Base-by-base conservation (phyloP, 1,140 invertebrate genomes). In the Camponotus floridanus region DNA sequence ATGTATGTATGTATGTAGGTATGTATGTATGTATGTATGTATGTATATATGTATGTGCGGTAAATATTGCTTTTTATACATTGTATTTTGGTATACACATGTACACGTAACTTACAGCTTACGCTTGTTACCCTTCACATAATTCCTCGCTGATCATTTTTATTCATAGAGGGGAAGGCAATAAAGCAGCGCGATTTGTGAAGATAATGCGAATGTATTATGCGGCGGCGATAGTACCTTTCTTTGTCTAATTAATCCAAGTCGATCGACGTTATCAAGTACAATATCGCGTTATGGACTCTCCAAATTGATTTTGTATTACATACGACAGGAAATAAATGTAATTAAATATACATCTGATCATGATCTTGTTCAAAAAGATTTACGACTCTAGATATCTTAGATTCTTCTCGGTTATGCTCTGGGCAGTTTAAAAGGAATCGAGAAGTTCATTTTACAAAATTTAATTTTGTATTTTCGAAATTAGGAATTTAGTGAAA, bases 21-120 rank as follows among this genome's bases (percentile, higher is more conserved):
- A 18, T 87, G 64, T 13, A 45, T 13, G 3, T 45, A 8, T 42
- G 0, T 42, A 7, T 84, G 42, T 65, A 18, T 67, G 31, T n/a
- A 15, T 57, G 33, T 83, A 61, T 78, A 62, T 86, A 21, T 71
- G 55, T 33, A 15, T 86, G 65, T 74, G 71, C 33, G 59, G 55
- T 81, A 74, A 68, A 92, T 92, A 91, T 90, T 91, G 89, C 87
- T 92, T 91, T 91, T 88, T 91, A 76, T 92, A 92, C 89, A 91
- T 89, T 83, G 85, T 84, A 90, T 87, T 84, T 55, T 70, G 70
- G 73, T 90, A 91, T 87, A 88, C 84, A 90, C 59, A 87, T 86
- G 70, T 79, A 90, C 64, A 88, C 55, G 76, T 86, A 84, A 42
- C 61, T 87, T 88, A 87, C 26, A 42, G 39, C 0, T 33, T 73